These are phyloP conservation scores for Cosmorhoe ocellata DNA, from an alignment of 2,888 invertebrate genomes.

Conservation along the genomic window DNA sequence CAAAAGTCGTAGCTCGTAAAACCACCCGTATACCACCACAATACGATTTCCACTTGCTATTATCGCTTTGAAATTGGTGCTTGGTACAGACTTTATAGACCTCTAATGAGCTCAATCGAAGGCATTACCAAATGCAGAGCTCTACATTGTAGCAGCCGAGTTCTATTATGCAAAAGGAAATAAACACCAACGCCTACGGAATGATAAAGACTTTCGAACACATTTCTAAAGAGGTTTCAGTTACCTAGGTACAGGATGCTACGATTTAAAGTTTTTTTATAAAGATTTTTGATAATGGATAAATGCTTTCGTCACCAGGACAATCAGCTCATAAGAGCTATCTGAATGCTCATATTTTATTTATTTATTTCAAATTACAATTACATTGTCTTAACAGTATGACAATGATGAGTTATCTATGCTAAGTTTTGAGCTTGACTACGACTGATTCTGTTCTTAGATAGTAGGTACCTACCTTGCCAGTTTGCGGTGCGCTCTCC, in stretches of 20 bases:
- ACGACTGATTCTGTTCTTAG: no score
- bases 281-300: no score
- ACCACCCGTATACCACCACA: background rate
- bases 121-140: slow-evolving; percentile 9
- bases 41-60: background rate
- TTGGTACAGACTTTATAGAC: background rate
- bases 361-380: no score
- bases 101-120: slow-evolving; percentile 17
- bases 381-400: no score
- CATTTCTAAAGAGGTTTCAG: background rate
- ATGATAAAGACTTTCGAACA: slow-evolving; percentile 1
- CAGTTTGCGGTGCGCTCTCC: slow-evolving; percentile 74
- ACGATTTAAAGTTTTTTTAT: no score
- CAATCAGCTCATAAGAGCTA: no score
- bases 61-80: no score
- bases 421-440: no score
- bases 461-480: slow-evolving; percentile 54
- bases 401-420: no score
- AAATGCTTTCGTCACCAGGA: no score
- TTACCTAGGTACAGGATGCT: no score
- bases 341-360: no score
- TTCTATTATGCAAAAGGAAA: slow-evolving; percentile 1
- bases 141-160: background rate
- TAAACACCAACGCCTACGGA: slow-evolving; percentile 4
- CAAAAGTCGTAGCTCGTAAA: slow-evolving; percentile 1